Percentiles rank a stretch among this genome's conserved stretches.
Evolutionary conservation across 1,140 invertebrate species (phyloP).

Genomic region (Teleopsis dalmanni): DNA sequence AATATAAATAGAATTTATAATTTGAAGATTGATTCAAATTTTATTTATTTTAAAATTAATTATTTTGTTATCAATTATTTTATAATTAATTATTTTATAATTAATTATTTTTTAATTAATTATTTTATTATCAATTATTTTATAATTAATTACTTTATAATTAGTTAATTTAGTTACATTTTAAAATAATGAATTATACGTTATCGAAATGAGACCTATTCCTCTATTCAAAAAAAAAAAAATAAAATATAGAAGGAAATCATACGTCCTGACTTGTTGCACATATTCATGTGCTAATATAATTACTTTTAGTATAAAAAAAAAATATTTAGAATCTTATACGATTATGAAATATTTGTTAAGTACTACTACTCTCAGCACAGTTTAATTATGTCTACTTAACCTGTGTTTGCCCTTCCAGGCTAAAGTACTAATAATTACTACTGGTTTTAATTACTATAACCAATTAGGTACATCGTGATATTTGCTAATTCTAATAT

Average conservation of each 20-base stretch:
- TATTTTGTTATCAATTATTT: not conserved
- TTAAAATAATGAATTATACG: too few relatives aligned
- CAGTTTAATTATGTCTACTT: too few relatives aligned
- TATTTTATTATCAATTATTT: not conserved
- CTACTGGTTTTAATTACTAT: too few relatives aligned
- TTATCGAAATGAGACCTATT: too few relatives aligned
- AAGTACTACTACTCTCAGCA: too few relatives aligned
- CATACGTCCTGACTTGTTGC: not conserved
- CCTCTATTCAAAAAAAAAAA: not conserved
- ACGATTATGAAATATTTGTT: too few relatives aligned
- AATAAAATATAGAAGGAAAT: not conserved
- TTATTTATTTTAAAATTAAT: not conserved
- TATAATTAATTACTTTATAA: not conserved
- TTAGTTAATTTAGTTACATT: not conserved
- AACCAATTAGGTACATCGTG: too few relatives aligned
- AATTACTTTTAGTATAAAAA: not conserved
- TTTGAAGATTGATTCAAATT: not conserved
- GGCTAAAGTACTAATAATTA: too few relatives aligned
- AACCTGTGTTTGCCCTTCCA: too few relatives aligned
- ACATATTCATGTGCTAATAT: not conserved
- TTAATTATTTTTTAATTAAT: not conserved
- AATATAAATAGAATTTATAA: not conserved
- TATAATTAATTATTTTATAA: not conserved
- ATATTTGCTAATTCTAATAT: too few relatives aligned
- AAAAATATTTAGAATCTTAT: not conserved